Evolutionary conservation across 2,113 vertebrate genomes (phyloP).

Genomic region (Zapus hudsonius): DNA sequence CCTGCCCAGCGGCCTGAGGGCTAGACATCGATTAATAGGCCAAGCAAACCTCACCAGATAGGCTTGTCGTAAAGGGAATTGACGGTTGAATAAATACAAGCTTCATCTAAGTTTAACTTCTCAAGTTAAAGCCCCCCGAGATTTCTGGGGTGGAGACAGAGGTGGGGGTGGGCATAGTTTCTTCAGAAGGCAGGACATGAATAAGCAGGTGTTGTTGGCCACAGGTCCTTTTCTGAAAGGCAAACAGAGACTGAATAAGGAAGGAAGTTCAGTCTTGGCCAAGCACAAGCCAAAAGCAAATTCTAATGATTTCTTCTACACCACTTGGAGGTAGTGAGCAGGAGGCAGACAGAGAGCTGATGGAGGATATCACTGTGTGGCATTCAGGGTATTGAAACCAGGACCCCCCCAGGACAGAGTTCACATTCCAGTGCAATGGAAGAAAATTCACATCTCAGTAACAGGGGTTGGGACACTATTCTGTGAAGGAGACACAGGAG

Average conservation of each 20-base stretch:
- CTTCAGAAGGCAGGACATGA: neutral
- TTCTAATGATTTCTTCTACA: rapidly evolving
- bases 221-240: neutral
- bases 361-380: neutral
- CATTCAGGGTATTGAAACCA: neutral
- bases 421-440: neutral
- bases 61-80: neutral
- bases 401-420: neutral
- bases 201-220: neutral
- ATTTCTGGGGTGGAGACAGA: neutral
- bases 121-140: constrained; percentile 11
- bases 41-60: constrained; percentile 32
- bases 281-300: neutral
- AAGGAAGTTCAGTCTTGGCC: neutral
- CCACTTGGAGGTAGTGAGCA: neutral
- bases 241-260: neutral
- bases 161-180: neutral
- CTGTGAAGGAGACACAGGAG: neutral
- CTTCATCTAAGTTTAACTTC: constrained; percentile 44
- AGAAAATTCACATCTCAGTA: neutral
- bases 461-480: neutral
- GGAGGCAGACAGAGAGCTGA: neutral
- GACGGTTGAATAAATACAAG: constrained; percentile 15
- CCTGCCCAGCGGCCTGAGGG: neutral
- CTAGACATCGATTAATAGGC: constrained; percentile 28